These are phyloP conservation scores for Podarcis siculus DNA, from an alignment of 2,797 vertebrate genomes.

Conservation along the genomic window DNA sequence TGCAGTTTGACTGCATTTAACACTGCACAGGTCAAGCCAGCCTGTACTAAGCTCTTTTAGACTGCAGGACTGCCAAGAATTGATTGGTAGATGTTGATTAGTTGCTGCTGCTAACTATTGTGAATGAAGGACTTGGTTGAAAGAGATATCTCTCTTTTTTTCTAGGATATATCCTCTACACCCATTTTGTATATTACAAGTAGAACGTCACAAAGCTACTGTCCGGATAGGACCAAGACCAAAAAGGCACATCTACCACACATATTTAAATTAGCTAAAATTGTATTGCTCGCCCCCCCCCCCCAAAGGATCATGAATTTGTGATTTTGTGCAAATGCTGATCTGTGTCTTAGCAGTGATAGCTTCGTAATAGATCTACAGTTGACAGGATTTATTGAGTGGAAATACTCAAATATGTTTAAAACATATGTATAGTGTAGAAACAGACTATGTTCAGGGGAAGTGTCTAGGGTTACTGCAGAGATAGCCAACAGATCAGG, in stretches of 20 bases:
- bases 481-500: too few relatives aligned
- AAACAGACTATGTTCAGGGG: neutral
- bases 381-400: neutral
- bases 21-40: neutral
- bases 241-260: neutral
- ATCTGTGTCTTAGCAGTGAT: neutral
- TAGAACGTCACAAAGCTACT: neutral
- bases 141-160: neutral
- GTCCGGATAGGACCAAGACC: neutral
- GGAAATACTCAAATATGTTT: neutral
- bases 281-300: neutral
- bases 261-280: neutral
- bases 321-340: neutral
- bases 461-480: too few relatives aligned
- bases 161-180: neutral
- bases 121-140: neutral
- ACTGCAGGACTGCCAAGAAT: neutral
- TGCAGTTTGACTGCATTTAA: neutral
- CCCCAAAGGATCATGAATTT: neutral
- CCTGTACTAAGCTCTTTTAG: neutral
- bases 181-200: neutral
- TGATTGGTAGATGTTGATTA: neutral
- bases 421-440: neutral
- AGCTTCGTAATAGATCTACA: neutral
- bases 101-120: neutral